Conservation (phyloP, 1,140 invertebrate genomes). For the Arctopsyche grandis region DNA sequence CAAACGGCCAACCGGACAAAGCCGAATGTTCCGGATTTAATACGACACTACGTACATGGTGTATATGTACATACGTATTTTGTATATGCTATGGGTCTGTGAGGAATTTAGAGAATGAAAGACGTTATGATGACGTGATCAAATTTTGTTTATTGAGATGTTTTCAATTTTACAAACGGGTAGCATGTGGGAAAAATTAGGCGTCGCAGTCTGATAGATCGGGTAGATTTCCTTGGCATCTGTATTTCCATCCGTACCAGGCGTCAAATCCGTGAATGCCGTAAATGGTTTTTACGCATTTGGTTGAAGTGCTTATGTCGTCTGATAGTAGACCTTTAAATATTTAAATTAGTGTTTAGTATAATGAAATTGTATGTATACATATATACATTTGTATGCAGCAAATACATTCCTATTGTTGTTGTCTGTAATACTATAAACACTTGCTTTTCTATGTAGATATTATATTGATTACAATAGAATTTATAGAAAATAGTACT, state of each 20-base stretch:
- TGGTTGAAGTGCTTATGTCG: constrained; percentile 10
- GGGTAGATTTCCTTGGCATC: constrained; percentile 27
- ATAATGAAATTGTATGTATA: neutral
- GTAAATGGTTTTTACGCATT: constrained; percentile 55
- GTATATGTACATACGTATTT: too few relatives aligned
- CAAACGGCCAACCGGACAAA: constrained; percentile 1
- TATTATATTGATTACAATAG: too few relatives aligned
- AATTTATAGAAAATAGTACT: too few relatives aligned
- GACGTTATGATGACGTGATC: neutral
- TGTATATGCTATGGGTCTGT: neutral
- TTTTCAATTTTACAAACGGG: neutral
- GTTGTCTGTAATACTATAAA: too few relatives aligned
- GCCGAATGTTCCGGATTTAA: neutral
- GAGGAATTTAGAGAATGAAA: neutral
- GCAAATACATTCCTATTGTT: too few relatives aligned
- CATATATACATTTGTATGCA: too few relatives aligned
- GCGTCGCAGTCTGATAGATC: constrained; percentile 1
- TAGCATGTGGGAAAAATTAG: too few relatives aligned
- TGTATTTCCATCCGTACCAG: constrained; percentile 55
- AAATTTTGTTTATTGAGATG: neutral
- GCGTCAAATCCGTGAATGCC: constrained; percentile 53
- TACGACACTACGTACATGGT: too few relatives aligned
- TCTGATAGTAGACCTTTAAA: constrained; percentile 17
- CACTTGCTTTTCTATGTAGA: too few relatives aligned
- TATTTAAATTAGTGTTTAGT: neutral